Evolutionary conservation across 1,140 invertebrate genomes (phyloP).

Genomic region (Drosophila simulans): DNA sequence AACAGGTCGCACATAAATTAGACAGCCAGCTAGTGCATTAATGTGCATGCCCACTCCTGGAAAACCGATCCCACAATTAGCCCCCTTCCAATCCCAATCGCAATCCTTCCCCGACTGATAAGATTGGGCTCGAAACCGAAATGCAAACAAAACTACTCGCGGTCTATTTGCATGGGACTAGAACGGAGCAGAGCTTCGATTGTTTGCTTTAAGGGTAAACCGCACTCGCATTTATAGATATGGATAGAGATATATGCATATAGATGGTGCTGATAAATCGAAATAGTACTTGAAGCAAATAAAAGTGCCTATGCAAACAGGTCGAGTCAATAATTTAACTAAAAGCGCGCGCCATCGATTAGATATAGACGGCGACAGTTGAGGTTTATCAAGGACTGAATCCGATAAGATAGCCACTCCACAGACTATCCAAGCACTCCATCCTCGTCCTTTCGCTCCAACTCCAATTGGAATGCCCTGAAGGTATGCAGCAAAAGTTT

Average conservation of each 20-base stretch:
- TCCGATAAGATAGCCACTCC: constrained; percentile 36
- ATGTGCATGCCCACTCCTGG: constrained; percentile 12
- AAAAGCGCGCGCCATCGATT: constrained; percentile 54
- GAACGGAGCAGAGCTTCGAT: constrained; percentile 30
- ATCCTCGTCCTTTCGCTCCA: not conserved
- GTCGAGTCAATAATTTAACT: constrained; percentile 65
- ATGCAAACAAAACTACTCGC: constrained; percentile 53
- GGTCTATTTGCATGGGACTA: constrained; percentile 59
- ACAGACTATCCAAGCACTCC: not conserved
- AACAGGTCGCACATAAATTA: constrained; percentile 73
- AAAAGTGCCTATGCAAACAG: constrained; percentile 55
- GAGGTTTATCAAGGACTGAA: constrained; percentile 37
- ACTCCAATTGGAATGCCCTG: not conserved
- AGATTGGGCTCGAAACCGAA: constrained; percentile 48
- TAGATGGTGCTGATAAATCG: constrained; percentile 43
- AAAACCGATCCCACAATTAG: constrained; percentile 4
- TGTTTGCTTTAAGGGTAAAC: constrained; percentile 48
- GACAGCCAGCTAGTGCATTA: constrained; percentile 35
- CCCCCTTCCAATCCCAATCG: constrained; percentile 4
- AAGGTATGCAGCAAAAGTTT: constrained; percentile 56
- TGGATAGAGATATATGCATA: constrained; percentile 35
- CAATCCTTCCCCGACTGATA: constrained; percentile 23
- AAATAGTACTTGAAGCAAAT: constrained; percentile 54
- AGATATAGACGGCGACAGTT: constrained; percentile 51
- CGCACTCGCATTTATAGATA: constrained; percentile 35